Evolutionary conservation across 2,888 invertebrate genomes (phyloP), one percentile per base, ranked within the genome.

Genomic region (Candidula unifasciata): DNA sequence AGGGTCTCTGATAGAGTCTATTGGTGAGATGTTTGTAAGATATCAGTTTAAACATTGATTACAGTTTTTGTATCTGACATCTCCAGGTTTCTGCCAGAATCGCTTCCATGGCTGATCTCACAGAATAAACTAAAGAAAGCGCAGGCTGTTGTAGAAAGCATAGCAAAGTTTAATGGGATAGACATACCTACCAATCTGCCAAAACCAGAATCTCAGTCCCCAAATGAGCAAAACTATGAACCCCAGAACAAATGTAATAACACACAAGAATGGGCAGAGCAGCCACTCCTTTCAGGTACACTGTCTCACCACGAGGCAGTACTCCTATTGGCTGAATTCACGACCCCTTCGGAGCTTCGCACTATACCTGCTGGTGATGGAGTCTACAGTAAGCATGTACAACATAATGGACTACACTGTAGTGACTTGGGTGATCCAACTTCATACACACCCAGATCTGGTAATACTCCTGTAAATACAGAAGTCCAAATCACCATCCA

Each of bases 41-140:
- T 44, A 13, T 44, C 6, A 10, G 13, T 44, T 44, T 10, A 44
- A 44, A 44, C 0, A 10, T 44, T 10, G 6, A 44, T 44, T 6
- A 44, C 44, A 44, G 44, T 10, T 44, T 44, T 44, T 76, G 8
- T 54, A 69, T 69, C 8, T 82, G 2, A 57, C 66, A 68, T 71
- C 83, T 87, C 37, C 86, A 91, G 91, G 89, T 87, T 89, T 81
- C 83, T 92, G 18, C 91, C 91, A 69, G 92, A 92, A 79, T 91
- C 91, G 16, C 86, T 91, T 30, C 89, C 89, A 16, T 92, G 92
- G 92, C 87, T 91, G 60, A 84, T 91, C 24, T 88, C 90, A 13
- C 88, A 89, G n/a, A 85, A 86, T 35, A 89, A 87, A 68, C 86
- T 85, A 30, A 80, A 76, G 13, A 80, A 89, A 69, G 89, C 89